These are phyloP conservation scores for Mystacides longicornis DNA, from an alignment of 2,888 invertebrate genomes.

Conservation along the genomic window DNA sequence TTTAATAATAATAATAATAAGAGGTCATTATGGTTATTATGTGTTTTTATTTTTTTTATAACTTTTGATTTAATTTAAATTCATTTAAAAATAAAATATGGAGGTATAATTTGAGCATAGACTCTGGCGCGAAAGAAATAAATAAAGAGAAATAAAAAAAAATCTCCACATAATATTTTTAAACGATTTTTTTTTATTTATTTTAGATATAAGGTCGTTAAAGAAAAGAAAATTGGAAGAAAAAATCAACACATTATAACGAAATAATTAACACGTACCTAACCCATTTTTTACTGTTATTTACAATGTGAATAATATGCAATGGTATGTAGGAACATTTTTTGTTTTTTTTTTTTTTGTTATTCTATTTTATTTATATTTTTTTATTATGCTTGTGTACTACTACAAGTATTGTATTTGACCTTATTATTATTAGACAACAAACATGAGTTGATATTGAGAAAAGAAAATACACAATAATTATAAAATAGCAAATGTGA, in stretches of 20 bases:
- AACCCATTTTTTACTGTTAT: no score
- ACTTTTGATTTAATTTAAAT: slow-evolving; percentile 8
- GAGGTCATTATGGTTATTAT: slow-evolving; percentile 51
- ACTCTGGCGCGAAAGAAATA: no score
- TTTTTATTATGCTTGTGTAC: slow-evolving; percentile 10
- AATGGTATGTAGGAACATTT: slow-evolving; percentile 25
- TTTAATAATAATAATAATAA: slow-evolving; percentile 33
- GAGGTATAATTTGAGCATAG: background rate
- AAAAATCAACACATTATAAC: slow-evolving; percentile 8
- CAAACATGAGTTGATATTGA: background rate
- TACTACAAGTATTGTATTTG: background rate
- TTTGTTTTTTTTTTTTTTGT: slow-evolving; percentile 12
- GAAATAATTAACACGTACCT: no score
- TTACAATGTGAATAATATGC: slow-evolving; percentile 22
- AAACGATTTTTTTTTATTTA: background rate
- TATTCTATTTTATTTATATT: slow-evolving; percentile 12
- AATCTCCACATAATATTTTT: slow-evolving; percentile 11
- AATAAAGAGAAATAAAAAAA: slow-evolving; percentile 1
- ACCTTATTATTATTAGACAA: background rate
- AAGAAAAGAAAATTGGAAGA: slow-evolving; percentile 10
- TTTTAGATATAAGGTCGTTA: background rate
- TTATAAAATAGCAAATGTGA: background rate
- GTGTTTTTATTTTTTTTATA: slow-evolving; percentile 15
- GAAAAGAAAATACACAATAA: slow-evolving; percentile 4
- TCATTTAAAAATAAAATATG: background rate